phyloP scores from a whole-genome alignment of 2,797 vertebrate species.

The Pseudochaenichthys georgianus region DNA sequence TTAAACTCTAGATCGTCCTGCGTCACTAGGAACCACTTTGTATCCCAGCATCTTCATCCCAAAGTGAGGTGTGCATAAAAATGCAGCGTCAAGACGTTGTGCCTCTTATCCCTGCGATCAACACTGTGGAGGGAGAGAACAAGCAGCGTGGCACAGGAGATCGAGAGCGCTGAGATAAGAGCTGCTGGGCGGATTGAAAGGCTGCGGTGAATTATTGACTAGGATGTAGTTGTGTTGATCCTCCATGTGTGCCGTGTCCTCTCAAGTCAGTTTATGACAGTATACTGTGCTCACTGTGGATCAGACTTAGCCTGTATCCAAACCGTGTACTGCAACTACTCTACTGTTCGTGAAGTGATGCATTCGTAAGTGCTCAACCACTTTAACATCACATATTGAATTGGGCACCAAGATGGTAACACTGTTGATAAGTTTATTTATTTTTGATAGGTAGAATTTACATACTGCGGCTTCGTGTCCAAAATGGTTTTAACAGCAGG shows the following conservation, averaged over 20 bases:
- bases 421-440: too few relatives aligned
- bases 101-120: slow-evolving; percentile 19
- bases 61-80: background rate
- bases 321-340: too few relatives aligned
- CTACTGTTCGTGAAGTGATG: background rate
- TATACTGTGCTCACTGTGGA: background rate
- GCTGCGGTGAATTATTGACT: slow-evolving; percentile 25
- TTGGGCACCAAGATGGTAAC: too few relatives aligned
- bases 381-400: too few relatives aligned
- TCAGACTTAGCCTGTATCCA: background rate
- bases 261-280: too few relatives aligned
- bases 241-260: background rate
- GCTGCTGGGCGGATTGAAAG: slow-evolving; percentile 29
- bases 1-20: background rate
- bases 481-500: too few relatives aligned
- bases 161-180: slow-evolving; percentile 3
- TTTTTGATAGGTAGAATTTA: too few relatives aligned
- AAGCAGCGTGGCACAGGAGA: slow-evolving; percentile 16
- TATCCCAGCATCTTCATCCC: slow-evolving; percentile 1
- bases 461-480: too few relatives aligned
- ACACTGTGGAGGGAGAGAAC: slow-evolving; percentile 12
- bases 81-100: background rate
- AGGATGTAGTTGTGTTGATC: slow-evolving; percentile 12
- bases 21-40: background rate
- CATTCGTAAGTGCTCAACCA: background rate